These are phyloP conservation scores for Cephus rjabovi DNA, from an alignment of 2,888 invertebrate genomes.

Conservation along the genomic window DNA sequence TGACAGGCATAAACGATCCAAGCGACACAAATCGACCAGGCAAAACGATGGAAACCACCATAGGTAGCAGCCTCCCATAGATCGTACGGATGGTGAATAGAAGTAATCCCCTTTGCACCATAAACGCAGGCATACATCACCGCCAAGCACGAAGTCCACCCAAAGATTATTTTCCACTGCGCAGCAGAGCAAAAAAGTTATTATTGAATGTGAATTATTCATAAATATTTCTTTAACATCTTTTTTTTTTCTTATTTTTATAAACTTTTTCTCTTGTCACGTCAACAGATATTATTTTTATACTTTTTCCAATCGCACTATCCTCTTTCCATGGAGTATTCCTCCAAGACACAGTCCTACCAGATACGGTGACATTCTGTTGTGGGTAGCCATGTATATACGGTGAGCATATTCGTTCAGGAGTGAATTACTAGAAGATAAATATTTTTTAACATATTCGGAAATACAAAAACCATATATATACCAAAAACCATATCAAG, in stretches of 20 bases:
- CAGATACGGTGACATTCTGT: constrained; percentile 20
- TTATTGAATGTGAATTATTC: not conserved
- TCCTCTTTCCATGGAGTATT: constrained; percentile 6
- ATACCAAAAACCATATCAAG: not conserved
- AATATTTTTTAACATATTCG: not conserved
- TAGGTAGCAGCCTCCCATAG: constrained; percentile 60
- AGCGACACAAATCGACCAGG: constrained; percentile 65
- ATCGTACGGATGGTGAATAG: constrained; percentile 58
- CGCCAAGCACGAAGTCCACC: constrained; percentile 18
- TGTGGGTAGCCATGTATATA: constrained; percentile 22
- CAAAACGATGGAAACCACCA: constrained; percentile 64
- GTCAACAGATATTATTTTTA: not conserved
- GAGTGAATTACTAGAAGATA: constrained; percentile 16
- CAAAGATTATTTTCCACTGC: constrained; percentile 13
- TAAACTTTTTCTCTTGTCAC: not conserved
- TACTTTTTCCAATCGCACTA: constrained; percentile 10
- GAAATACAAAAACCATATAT: no score
- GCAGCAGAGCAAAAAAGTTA: not conserved
- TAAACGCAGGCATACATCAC: constrained; percentile 41
- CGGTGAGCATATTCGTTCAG: constrained; percentile 16
- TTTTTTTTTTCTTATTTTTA: not conserved
- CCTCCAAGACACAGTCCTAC: constrained; percentile 13
- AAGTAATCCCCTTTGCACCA: constrained; percentile 48
- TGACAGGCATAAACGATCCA: constrained; percentile 69
- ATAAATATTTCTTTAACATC: not conserved